Evolutionary conservation across 2,113 vertebrate genomes (phyloP), one percentile per base, ranked within the genome.

Genomic region (Rhinoderma darwinii): DNA sequence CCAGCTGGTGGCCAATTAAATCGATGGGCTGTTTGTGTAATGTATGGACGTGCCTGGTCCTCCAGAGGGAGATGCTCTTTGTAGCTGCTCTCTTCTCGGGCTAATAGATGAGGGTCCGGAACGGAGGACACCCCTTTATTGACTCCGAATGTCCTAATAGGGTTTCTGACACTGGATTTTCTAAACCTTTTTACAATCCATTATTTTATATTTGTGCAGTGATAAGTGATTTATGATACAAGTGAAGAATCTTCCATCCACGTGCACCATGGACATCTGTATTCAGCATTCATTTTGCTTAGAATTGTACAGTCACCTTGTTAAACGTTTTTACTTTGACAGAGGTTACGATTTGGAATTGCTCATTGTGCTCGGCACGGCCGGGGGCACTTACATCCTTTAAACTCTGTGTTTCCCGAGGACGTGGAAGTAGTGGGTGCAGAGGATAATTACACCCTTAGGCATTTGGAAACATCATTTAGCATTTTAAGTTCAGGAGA

Each of bases 371-470:
- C 41, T 43, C 22, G 27, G 39, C 41, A 43, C 10, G 14, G 72
- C 72, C 25, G 41, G 72, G 39, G 47, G 76, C 12, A 78, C 47
- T 54, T 51, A 35, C 18, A 22, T 54, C 73, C 73, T 75, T 41
- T 44, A 75, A 75, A 54, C 27, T 20, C 76, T 54, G 27, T 22
- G 30, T 17, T 78, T 54, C 76, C 50, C 5, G 17, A 51, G 47
- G 47, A 51, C 30, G 54, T 78, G 76, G 76, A 78, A 78, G 76
- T 78, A 35, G 43, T 51, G 47, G 76, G 76, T 78, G 76, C 76
- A 78, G 54, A 78, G 76, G 76, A 78, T 78, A 78, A 78, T 78
- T 78, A 54, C 22, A 9, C 76, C 76, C 50, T 54, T 0, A 54
- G 76, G 76, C 76, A 78, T 78, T 54, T 54, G 43, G 47, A 78